Conservation (phyloP, 2,888 invertebrate species). For the Labia minor region DNA sequence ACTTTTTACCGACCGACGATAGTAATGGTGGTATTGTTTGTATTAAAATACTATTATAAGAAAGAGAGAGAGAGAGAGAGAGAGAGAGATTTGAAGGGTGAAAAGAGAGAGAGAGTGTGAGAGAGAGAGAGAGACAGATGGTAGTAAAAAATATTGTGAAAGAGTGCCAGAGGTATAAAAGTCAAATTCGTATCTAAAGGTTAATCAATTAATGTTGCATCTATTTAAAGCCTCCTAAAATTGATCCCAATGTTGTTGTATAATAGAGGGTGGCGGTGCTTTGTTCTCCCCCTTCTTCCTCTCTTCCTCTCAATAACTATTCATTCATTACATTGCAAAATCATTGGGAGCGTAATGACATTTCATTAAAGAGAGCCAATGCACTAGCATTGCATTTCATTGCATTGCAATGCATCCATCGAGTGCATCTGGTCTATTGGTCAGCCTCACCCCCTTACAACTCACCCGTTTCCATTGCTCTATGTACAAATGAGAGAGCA, state of each 20-base stretch:
- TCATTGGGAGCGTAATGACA: conserved; percentile 8
- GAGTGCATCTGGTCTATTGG: conserved; percentile 9
- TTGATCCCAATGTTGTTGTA: conserved; percentile 7
- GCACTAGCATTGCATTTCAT: neutral
- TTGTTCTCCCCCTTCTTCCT: neutral
- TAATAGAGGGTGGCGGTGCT: neutral
- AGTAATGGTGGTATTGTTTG: no score
- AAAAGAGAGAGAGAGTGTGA: no score
- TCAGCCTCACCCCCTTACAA: no score
- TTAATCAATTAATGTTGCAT: conserved; percentile 7
- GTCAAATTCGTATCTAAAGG: neutral
- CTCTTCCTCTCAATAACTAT: neutral
- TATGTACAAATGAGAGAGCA: neutral
- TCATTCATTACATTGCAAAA: conserved; percentile 8
- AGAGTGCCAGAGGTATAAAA: no score
- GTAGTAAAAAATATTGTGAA: no score
- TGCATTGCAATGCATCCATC: neutral
- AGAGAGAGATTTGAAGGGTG: no score
- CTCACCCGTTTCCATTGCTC: no score
- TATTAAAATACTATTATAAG: no score
- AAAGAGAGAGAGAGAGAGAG: no score
- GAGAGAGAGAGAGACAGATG: no score
- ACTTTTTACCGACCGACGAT: no score
- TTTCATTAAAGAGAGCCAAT: conserved; percentile 8
- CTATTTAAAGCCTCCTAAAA: conserved; percentile 1